phyloP scores from a whole-genome alignment of 2,888 invertebrate species.

The Palloptera scutellata region DNA sequence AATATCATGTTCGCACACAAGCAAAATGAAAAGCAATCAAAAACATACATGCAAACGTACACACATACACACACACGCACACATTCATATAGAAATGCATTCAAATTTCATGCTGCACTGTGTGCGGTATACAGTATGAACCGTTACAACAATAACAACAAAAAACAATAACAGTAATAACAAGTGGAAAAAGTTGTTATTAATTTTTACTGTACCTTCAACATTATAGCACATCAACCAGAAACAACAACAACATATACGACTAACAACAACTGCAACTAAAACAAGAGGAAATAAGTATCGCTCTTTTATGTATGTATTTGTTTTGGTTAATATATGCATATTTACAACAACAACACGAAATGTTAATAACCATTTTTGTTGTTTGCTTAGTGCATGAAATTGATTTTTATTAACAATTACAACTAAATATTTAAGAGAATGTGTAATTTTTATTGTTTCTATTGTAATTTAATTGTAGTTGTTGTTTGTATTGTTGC shows the following conservation, averaged over 20 bases:
- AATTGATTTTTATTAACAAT: constrained; percentile 16
- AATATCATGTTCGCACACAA: constrained; percentile 36
- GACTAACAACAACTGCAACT: constrained; percentile 16
- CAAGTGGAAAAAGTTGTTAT: constrained; percentile 10
- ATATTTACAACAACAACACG: neutral
- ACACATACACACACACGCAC: constrained; percentile 13
- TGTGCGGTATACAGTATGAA: neutral
- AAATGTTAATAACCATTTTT: constrained; percentile 6
- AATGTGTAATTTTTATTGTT: neutral
- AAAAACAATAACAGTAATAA: constrained; percentile 5
- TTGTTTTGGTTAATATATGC: constrained; percentile 13
- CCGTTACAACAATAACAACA: neutral
- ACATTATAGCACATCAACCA: constrained; percentile 20
- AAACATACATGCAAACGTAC: constrained; percentile 11
- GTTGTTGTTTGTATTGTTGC: too few relatives aligned
- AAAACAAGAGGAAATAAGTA: constrained; percentile 24
- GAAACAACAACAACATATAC: constrained; percentile 23
- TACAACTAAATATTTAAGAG: neutral
- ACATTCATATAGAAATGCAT: neutral
- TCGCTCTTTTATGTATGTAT: constrained; percentile 4
- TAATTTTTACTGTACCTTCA: constrained; percentile 12
- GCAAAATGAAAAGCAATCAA: constrained; percentile 27
- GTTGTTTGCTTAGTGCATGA: constrained; percentile 3
- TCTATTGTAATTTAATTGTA: neutral
- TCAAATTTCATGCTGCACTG: neutral